A percentile compares a stretch with the other conserved stretches of the same genome.
Conservation (phyloP, 2,113 vertebrate species). For the Zosterops hypoxanthus region DNA sequence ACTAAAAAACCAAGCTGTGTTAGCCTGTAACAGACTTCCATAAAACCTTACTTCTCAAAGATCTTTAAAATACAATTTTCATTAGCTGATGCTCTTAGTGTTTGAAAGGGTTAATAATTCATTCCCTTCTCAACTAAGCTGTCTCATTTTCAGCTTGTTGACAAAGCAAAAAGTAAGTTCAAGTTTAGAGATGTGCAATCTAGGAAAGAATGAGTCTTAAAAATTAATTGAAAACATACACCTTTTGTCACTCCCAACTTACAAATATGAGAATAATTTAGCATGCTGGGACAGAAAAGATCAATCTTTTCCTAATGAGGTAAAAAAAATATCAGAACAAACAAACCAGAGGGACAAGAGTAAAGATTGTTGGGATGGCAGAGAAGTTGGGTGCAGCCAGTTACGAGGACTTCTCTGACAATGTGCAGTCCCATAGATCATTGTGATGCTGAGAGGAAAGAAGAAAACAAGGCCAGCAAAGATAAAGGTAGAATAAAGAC, state of each 20-base stretch:
- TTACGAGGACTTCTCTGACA: neutral
- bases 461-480: neutral
- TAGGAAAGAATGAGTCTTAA: neutral
- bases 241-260: constrained; percentile 41
- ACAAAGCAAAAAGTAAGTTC: neutral
- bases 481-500: neutral
- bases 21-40: neutral
- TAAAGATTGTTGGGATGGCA: neutral
- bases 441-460: neutral
- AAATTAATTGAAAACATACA: constrained; percentile 29
- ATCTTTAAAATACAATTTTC: neutral
- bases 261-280: constrained; percentile 46
- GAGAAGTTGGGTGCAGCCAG: neutral
- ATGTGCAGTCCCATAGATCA: neutral
- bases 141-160: neutral
- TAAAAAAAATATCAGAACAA: constrained; percentile 24
- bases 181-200: neutral
- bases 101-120: neutral
- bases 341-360: neutral
- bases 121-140: neutral
- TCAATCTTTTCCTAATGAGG: constrained; percentile 49
- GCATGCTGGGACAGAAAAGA: neutral
- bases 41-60: neutral
- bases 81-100: neutral
- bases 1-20: no score